phyloP scores from a whole-genome alignment of 2,888 invertebrate genomes.

The Melipona bicolor region DNA sequence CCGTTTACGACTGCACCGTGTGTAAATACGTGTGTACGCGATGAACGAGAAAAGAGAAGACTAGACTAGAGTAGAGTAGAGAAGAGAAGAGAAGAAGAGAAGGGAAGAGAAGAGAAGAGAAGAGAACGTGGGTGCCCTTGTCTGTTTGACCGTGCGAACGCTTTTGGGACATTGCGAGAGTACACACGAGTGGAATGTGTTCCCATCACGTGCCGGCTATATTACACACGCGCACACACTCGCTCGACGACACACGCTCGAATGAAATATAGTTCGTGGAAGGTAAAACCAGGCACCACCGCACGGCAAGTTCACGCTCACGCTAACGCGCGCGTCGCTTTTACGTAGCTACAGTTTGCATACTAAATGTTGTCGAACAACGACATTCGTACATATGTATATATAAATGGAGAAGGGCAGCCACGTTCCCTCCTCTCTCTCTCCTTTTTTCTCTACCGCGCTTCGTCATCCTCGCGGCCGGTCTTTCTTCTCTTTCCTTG shows the following conservation, averaged over 20 bases:
- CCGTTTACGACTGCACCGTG: not conserved
- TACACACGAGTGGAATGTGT: conserved; percentile 55
- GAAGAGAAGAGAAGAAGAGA: not conserved
- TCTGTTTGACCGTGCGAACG: conserved; percentile 38
- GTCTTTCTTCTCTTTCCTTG: not conserved
- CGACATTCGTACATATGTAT: conserved; percentile 31
- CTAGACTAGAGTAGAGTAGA: too few species aligned
- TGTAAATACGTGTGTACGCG: not conserved
- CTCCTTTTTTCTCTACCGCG: not conserved
- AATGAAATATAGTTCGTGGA: conserved; percentile 70
- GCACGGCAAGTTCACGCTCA: not conserved
- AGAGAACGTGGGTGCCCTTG: conserved; percentile 7
- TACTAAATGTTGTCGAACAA: conserved; percentile 62
- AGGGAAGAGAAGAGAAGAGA: not conserved
- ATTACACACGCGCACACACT: not conserved
- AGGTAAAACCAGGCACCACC: conserved; percentile 43
- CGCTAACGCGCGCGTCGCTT: not conserved
- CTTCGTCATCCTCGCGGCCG: not conserved
- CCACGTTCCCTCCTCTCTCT: not conserved
- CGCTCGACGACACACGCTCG: conserved; percentile 1
- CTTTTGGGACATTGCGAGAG: conserved; percentile 49
- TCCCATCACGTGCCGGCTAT: conserved; percentile 42
- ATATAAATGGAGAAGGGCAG: conserved; percentile 26
- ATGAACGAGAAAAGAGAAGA: conserved; percentile 4
- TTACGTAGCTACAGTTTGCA: conserved; percentile 52